These are phyloP conservation scores for Atrichornis clamosus DNA, from an alignment of 2,113 vertebrate genomes.

Conservation along the genomic window DNA sequence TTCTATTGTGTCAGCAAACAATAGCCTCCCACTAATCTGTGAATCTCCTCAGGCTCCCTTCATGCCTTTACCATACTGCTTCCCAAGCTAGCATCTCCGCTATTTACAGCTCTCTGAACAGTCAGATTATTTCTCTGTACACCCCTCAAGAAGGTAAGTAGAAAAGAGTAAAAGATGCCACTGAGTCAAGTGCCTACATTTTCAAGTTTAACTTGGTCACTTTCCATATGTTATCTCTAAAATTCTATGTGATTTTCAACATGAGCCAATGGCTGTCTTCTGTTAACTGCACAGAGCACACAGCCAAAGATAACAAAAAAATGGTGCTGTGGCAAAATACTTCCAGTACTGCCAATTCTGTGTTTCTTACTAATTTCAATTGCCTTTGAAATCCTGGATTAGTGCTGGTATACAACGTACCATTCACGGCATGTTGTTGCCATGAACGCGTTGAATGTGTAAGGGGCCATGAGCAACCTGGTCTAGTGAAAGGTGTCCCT, in stretches of 20 bases:
- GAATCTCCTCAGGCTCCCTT: slow-evolving; percentile 35
- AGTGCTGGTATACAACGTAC: neutral
- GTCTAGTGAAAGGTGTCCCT: neutral
- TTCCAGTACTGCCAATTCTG: neutral
- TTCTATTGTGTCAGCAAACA: slow-evolving; percentile 58
- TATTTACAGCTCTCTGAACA: neutral
- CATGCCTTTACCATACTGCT: slow-evolving; percentile 48
- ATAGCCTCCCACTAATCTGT: slow-evolving; percentile 19
- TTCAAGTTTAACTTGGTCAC: neutral
- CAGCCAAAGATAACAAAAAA: neutral
- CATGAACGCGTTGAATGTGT: neutral
- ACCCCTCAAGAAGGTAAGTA: neutral
- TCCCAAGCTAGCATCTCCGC: neutral
- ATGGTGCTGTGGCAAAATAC: neutral
- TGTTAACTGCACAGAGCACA: neutral
- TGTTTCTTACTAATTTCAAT: neutral
- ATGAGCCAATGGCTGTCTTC: neutral
- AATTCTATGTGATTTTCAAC: neutral
- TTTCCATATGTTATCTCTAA: neutral
- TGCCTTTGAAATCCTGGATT: neutral
- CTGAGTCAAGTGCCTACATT: neutral
- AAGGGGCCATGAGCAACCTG: neutral
- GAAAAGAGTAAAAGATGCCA: neutral
- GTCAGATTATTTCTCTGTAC: neutral
- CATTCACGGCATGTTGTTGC: neutral